Conservation (phyloP, 2,797 vertebrate genomes). For the Pseudomugil gertrudae region DNA sequence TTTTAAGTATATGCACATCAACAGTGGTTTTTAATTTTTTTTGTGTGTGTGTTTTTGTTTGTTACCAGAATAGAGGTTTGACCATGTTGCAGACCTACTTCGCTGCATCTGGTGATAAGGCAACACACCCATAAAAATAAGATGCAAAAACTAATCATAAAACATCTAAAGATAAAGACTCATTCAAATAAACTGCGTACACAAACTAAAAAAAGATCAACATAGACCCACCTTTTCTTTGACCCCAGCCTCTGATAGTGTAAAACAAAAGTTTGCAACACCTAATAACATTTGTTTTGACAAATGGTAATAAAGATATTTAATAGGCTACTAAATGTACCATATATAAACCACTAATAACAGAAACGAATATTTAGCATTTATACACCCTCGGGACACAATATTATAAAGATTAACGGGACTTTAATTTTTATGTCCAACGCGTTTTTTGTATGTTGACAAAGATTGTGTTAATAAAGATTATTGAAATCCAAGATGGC, state of each 20-base stretch:
- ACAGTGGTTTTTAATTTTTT: too few relatives aligned
- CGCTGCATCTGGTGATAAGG: neutral
- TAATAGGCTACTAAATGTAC: too few relatives aligned
- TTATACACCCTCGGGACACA: too few relatives aligned
- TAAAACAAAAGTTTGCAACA: neutral
- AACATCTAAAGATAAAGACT: too few relatives aligned
- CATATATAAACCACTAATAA: too few relatives aligned
- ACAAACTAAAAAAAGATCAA: neutral
- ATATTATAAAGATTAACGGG: too few relatives aligned
- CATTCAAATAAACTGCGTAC: neutral
- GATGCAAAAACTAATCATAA: neutral
- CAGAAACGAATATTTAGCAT: too few relatives aligned
- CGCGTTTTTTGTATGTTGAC: constrained; percentile 21
- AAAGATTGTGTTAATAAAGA: constrained; percentile 72
- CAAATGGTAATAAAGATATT: too few relatives aligned
- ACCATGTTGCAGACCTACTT: neutral
- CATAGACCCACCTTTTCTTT: neutral
- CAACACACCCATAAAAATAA: neutral
- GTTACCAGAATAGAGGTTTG: too few relatives aligned
- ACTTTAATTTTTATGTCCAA: too few relatives aligned
- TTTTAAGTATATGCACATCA: too few relatives aligned
- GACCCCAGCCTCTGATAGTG: neutral
- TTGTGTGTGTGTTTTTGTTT: too few relatives aligned
- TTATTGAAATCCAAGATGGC: constrained; percentile 79
- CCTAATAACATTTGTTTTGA: neutral